Evolutionary conservation across 2,113 vertebrate species (phyloP).

Genomic region (Mustela nigripes): DNA sequence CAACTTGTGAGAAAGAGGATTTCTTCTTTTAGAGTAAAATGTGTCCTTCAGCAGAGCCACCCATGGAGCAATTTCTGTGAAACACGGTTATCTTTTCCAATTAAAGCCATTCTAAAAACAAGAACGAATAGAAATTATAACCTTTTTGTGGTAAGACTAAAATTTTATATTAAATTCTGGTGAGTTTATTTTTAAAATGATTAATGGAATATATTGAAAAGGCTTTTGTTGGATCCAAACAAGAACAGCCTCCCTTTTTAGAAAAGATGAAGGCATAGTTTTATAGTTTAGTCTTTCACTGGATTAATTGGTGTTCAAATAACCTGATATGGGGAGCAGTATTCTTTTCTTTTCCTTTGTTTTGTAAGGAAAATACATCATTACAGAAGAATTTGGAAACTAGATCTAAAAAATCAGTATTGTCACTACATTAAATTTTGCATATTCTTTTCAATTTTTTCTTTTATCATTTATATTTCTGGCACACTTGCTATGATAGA

Average conservation of each 20-base stretch:
- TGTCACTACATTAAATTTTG: conserved; percentile 16
- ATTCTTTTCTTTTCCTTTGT: neutral
- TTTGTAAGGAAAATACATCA: neutral
- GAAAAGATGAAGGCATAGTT: conserved; percentile 32
- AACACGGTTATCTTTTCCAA: neutral
- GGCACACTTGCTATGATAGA: neutral
- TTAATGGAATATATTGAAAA: neutral
- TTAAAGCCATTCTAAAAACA: conserved; percentile 16
- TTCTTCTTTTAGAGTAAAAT: conserved; percentile 21
- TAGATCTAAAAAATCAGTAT: neutral
- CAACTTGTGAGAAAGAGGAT: neutral
- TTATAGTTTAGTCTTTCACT: conserved; percentile 26
- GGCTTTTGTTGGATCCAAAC: neutral
- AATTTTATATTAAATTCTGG: neutral
- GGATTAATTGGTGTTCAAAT: conserved; percentile 10
- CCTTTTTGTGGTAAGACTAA: neutral
- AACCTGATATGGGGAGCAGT: neutral
- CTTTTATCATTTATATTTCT: conserved; percentile 41
- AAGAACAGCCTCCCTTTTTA: neutral
- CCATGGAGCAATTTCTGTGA: neutral
- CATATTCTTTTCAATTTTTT: neutral
- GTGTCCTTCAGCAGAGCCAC: neutral
- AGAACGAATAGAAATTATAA: neutral
- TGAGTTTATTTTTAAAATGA: conserved; percentile 30
- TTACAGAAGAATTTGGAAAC: neutral